Conservation (phyloP, 2,797 vertebrate genomes). For the Leptodactylus fallax region DNA sequence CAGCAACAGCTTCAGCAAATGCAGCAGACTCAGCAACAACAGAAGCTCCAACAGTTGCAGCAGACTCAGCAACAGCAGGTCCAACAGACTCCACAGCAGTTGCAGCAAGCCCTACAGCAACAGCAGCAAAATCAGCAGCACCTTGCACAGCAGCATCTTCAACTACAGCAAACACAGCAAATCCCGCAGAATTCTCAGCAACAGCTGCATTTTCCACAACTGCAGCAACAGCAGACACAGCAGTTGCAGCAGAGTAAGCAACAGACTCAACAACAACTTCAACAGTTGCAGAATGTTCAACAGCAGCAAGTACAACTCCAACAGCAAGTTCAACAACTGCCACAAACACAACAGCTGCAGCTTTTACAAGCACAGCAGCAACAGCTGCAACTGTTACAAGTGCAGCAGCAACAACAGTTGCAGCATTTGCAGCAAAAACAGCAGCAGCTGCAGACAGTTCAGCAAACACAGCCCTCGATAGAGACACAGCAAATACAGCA, state of each 20-base stretch:
- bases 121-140: background rate
- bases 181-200: background rate
- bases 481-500: constrained; percentile 65
- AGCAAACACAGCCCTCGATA: background rate
- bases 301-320: constrained; percentile 4
- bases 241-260: constrained; percentile 48
- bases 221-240: constrained; percentile 8
- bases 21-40: background rate
- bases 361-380: constrained; percentile 35
- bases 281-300: constrained; percentile 6
- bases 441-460: constrained; percentile 6
- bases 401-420: constrained; percentile 20
- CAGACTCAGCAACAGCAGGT: background rate
- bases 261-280: background rate
- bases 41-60: background rate
- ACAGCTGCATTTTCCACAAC: background rate
- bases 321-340: constrained; percentile 15
- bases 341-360: constrained; percentile 31
- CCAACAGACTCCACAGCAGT: background rate
- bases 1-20: background rate
- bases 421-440: constrained; percentile 21
- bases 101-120: background rate
- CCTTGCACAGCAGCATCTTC: background rate
- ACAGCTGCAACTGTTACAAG: constrained; percentile 25
- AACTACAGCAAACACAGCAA: background rate